Conservation (phyloP, 2,888 invertebrate species). For the Periphyllus acericola region DNA sequence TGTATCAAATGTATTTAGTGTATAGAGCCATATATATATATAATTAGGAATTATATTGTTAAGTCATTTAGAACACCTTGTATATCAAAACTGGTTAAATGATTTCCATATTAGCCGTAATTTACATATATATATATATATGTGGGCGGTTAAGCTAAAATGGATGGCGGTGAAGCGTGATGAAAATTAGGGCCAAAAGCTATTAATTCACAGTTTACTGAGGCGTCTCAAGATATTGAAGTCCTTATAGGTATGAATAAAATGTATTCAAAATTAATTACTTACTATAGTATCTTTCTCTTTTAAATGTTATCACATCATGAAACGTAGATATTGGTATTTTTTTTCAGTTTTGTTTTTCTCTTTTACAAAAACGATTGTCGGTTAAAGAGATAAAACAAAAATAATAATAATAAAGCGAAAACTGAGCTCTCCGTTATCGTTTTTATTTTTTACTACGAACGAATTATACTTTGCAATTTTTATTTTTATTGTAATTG, state of each 20-base stretch:
- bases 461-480: background rate
- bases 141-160: background rate
- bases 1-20: background rate
- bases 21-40: background rate
- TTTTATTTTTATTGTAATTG: background rate
- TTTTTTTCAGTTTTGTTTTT: background rate
- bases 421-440: background rate
- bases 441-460: background rate
- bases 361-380: background rate
- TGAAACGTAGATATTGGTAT: background rate
- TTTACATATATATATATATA: background rate
- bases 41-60: background rate
- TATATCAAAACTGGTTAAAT: constrained; percentile 16
- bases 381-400: background rate
- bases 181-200: constrained; percentile 37
- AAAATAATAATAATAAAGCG: background rate
- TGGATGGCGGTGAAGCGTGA: background rate
- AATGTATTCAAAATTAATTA: constrained; percentile 44
- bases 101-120: background rate
- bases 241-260: background rate
- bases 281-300: background rate
- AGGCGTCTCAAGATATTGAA: constrained; percentile 16
- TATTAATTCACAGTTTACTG: constrained; percentile 53
- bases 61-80: background rate
- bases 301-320: background rate